A percentile compares a stretch with the other conserved stretches of the same genome.
Conservation (phyloP, 2,113 vertebrate genomes). For the Oxyruncus cristatus region DNA sequence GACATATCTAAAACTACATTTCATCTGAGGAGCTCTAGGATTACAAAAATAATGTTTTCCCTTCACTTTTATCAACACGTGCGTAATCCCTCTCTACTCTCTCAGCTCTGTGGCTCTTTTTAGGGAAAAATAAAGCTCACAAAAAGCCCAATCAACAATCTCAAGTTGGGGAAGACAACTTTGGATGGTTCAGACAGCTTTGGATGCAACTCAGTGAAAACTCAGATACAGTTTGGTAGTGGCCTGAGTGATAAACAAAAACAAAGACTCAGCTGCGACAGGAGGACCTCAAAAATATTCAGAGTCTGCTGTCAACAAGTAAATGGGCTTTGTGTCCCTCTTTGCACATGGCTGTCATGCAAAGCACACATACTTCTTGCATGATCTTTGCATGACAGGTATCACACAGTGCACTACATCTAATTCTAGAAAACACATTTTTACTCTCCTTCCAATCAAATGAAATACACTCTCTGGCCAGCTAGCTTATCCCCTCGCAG, state of each 20-base stretch:
- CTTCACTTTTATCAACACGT: background rate
- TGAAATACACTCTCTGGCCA: background rate
- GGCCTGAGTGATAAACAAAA: background rate
- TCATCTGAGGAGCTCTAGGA: background rate
- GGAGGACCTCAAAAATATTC: background rate
- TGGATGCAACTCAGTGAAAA: background rate
- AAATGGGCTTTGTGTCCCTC: background rate
- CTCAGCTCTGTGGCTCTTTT: background rate
- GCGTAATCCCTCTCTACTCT: background rate
- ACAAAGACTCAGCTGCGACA: background rate
- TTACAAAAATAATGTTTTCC: background rate
- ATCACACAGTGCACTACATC: background rate
- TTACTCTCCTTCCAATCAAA: background rate
- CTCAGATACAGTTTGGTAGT: background rate
- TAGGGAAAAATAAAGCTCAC: background rate
- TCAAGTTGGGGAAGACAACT: background rate
- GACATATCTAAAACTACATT: background rate
- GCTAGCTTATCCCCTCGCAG: background rate
- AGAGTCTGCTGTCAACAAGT: background rate
- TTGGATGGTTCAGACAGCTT: background rate
- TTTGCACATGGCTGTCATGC: background rate
- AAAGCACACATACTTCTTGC: background rate
- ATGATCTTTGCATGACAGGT: background rate
- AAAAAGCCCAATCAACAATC: background rate
- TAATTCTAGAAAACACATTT: background rate